Conservation (phyloP, 2,797 vertebrate species). For the Lagocephalus sceleratus region DNA sequence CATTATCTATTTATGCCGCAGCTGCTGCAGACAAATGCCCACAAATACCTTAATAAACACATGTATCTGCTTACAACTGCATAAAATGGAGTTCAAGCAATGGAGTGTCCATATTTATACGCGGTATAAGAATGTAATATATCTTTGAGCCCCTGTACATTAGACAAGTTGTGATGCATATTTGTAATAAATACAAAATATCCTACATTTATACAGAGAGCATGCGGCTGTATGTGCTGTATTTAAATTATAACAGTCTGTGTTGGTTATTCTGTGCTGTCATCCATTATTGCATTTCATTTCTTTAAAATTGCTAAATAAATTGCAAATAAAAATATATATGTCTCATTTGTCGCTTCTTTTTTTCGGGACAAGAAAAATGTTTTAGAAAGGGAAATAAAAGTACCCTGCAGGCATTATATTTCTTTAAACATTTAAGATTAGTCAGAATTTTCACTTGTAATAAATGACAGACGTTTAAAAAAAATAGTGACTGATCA, state of each 20-base stretch:
- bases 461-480: slow-evolving; percentile 20
- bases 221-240: too few relatives aligned
- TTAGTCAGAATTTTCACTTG: slow-evolving; percentile 16
- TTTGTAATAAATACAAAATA: slow-evolving; percentile 7
- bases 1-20: background rate
- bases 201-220: background rate
- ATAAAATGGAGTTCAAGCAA: background rate
- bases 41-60: slow-evolving; percentile 3
- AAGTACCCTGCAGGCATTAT: too few relatives aligned
- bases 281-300: too few relatives aligned
- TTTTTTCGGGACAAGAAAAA: too few relatives aligned
- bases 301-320: too few relatives aligned
- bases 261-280: too few relatives aligned
- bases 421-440: too few relatives aligned
- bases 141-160: background rate
- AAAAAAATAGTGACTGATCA: slow-evolving; percentile 5
- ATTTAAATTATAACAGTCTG: too few relatives aligned
- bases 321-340: too few relatives aligned
- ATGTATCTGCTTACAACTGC: background rate
- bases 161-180: background rate
- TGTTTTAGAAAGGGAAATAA: too few relatives aligned
- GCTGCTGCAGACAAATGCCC: background rate
- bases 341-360: too few relatives aligned
- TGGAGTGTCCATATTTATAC: background rate
- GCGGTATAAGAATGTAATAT: background rate